Evolutionary conservation across 2,888 invertebrate species (phyloP).

Genomic region (Deilephila elpenor): DNA sequence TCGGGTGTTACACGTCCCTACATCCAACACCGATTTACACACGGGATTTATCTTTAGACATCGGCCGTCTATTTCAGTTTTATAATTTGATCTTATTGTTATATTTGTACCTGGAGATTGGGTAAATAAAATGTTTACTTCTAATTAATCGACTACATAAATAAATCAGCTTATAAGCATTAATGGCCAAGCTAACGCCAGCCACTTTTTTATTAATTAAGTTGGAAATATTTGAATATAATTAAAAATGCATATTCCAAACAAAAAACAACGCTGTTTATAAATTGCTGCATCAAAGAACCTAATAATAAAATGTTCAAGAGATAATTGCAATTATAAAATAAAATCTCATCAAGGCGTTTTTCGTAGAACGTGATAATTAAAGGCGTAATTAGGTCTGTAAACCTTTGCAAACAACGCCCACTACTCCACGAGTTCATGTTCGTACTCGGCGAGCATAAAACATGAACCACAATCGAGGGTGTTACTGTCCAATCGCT

Average conservation of each 20-base stretch:
- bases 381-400: not conserved
- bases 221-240: too few relatives aligned
- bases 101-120: too few relatives aligned
- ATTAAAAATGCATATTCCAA: too few relatives aligned
- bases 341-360: not conserved
- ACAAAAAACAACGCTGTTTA: too few relatives aligned
- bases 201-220: too few relatives aligned
- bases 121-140: too few relatives aligned
- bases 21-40: not conserved
- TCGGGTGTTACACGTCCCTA: not conserved
- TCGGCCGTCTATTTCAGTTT: not conserved
- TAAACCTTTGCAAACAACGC: not conserved
- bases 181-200: too few relatives aligned
- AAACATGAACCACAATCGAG: conserved; percentile 19
- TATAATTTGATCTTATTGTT: too few relatives aligned
- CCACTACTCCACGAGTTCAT: not conserved
- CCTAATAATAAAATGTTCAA: not conserved
- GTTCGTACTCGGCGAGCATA: conserved; percentile 7
- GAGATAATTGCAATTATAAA: not conserved
- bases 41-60: not conserved
- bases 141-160: too few relatives aligned
- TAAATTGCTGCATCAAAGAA: too few relatives aligned
- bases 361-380: not conserved
- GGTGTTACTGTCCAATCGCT: conserved; percentile 40
- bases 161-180: too few relatives aligned